These are phyloP conservation scores for Pollenia amentaria DNA, from an alignment of 2,888 invertebrate species.

Conservation along the genomic window DNA sequence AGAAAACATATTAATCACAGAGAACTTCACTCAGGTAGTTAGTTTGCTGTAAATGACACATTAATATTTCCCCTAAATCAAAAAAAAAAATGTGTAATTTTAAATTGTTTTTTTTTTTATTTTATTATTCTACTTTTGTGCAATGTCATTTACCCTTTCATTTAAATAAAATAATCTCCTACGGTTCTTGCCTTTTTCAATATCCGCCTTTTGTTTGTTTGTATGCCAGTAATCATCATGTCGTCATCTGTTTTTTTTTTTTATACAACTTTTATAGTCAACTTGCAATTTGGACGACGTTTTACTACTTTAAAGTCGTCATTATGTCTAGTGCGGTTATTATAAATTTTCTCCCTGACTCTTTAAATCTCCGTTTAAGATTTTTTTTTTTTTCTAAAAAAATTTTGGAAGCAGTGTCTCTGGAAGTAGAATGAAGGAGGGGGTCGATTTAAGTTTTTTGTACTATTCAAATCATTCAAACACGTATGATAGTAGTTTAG, in stretches of 20 bases:
- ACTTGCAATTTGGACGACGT: constrained; percentile 44
- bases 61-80: background rate
- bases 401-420: background rate
- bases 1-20: too few species aligned
- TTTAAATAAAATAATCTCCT: constrained; percentile 42
- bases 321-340: constrained; percentile 72
- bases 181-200: constrained; percentile 48
- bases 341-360: constrained; percentile 56
- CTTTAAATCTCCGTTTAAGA: constrained; percentile 26
- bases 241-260: constrained; percentile 62
- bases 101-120: background rate
- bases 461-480: constrained; percentile 41
- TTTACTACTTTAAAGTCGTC: constrained; percentile 69
- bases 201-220: constrained; percentile 69
- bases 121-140: background rate
- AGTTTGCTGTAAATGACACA: too few species aligned
- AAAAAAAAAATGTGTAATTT: background rate
- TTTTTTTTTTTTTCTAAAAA: background rate
- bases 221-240: constrained; percentile 57
- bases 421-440: background rate
- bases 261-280: constrained; percentile 22
- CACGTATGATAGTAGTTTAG: constrained; percentile 14
- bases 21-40: too few species aligned
- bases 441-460: background rate
- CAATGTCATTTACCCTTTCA: constrained; percentile 41